Evolutionary conservation across 2,888 invertebrate species (phyloP).

Genomic region (Drosophila fungiperda): DNA sequence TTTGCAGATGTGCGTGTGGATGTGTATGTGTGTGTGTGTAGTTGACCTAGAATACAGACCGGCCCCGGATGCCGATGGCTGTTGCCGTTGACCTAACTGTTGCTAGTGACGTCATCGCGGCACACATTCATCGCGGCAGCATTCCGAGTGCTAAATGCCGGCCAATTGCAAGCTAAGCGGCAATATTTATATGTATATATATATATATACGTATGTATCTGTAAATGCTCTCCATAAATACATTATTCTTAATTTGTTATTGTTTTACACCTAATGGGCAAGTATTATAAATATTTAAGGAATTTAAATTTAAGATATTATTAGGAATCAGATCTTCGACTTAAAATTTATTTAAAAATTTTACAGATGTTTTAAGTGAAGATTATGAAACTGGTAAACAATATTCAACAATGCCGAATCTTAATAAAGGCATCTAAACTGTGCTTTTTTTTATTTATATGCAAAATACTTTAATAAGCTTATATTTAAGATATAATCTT

Average conservation of each 20-base stretch:
- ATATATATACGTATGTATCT: neutral
- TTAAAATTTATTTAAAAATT: neutral
- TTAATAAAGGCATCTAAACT: neutral
- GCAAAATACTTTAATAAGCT: neutral
- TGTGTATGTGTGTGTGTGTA: slow-evolving; percentile 36
- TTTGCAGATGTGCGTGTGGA: slow-evolving; percentile 21
- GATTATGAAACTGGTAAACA: neutral
- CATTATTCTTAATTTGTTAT: neutral
- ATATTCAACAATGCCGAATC: neutral
- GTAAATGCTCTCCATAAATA: neutral
- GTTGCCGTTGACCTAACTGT: slow-evolving; percentile 67
- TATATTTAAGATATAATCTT: neutral
- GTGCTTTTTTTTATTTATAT: neutral
- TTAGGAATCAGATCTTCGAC: neutral
- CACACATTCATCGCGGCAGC: slow-evolving; percentile 12
- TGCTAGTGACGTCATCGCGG: slow-evolving; percentile 65
- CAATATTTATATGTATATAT: neutral
- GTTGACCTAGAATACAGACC: slow-evolving; percentile 68
- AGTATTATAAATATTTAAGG: too few species aligned
- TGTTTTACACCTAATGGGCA: too few species aligned
- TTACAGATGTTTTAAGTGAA: neutral
- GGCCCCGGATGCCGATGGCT: slow-evolving; percentile 58
- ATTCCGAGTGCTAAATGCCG: slow-evolving; percentile 55
- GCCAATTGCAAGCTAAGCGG: slow-evolving; percentile 37
- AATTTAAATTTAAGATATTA: too few species aligned